These are phyloP conservation scores for Trematomus loennbergii DNA, from an alignment of 2,113 vertebrate species.

Conservation along the genomic window DNA sequence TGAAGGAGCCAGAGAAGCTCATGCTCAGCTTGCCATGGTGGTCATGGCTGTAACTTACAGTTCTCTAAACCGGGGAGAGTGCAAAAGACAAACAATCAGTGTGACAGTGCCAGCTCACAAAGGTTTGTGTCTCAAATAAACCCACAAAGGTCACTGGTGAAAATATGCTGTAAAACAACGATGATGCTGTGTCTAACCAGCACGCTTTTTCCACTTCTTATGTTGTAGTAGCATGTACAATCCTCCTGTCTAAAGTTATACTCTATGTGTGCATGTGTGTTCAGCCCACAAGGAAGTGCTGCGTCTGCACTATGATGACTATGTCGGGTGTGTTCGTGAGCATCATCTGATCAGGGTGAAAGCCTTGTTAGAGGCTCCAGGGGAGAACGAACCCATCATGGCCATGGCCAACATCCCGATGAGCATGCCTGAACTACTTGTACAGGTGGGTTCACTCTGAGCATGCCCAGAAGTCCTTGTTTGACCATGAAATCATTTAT, in stretches of 20 bases:
- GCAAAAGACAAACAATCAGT: conserved; percentile 60
- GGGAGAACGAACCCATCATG: conserved; percentile 65
- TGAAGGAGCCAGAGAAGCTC: conserved; percentile 52
- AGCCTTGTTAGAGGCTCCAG: conserved; percentile 63
- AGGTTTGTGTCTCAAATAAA: conserved; percentile 59
- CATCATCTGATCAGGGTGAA: conserved; percentile 81
- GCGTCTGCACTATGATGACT: conserved; percentile 80
- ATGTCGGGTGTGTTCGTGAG: conserved; percentile 76
- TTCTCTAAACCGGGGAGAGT: conserved; percentile 75
- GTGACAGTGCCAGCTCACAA: conserved; percentile 72
- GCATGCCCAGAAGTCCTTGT: not conserved
- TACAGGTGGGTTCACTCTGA: conserved; percentile 73
- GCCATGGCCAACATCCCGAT: conserved; percentile 77
- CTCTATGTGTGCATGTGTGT: conserved; percentile 14
- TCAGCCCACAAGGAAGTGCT: conserved; percentile 82
- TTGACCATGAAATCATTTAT: not conserved
- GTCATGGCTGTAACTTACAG: conserved; percentile 80
- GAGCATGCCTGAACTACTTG: conserved; percentile 72
- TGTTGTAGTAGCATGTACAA: not conserved
- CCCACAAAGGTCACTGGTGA: not conserved
- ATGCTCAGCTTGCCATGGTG: conserved; percentile 71
- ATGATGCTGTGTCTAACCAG: not conserved
- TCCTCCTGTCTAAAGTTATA: not conserved
- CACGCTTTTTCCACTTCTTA: not conserved
- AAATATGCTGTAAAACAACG: not conserved